Base-by-base conservation (phyloP, 2,113 vertebrate species). In the Alexandromys fortis region DNA sequence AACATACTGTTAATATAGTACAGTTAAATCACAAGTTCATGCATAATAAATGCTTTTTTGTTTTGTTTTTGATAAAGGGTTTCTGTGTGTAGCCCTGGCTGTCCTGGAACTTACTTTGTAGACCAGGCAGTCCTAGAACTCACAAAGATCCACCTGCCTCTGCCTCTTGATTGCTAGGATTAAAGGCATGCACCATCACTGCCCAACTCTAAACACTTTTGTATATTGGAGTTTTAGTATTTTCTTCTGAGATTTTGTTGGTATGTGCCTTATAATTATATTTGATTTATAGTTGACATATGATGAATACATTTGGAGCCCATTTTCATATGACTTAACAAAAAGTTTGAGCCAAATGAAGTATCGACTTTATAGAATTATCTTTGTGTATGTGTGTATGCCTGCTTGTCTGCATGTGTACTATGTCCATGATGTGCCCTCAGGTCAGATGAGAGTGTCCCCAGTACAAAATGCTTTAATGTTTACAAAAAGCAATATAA, bases 271-370 rank as follows among this genome's bases (percentile, higher is more conserved):
- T 35, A 61, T 75, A 89, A 35, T 81, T 94, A 58, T 52, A 52
- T 94, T 89, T 91, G 35, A 83, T 19, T 86, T 93, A 24, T 38
- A 67, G 38, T 77, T 83, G 35, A 14, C 85, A 87, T 70, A 87
- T 47, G 24, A 58, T 88, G 76, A 70, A 55, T 82, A 61, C 55
- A 82, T 61, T 61, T 61, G 19, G 61, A 82, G 38, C 19, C 9
- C 49, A 81, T 55, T 55, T 55, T 55, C 79, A 22, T 14, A 61
- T 38, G 52, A 10, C 11, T 26, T 82, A 82, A 81, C 49, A 79
- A 24, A 61, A 26, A 14, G 35, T 82, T 58, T 82, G 52, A 82
- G 12, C 19, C 33, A 82, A 82, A 82, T 82, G 52, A n/a, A 24
- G 78, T n/a, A 19, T n/a, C 24, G 17, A 9, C 49, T 79, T 79